Base-by-base conservation (phyloP, 2,888 invertebrate species). In the Sylvicola cinctus region DNA sequence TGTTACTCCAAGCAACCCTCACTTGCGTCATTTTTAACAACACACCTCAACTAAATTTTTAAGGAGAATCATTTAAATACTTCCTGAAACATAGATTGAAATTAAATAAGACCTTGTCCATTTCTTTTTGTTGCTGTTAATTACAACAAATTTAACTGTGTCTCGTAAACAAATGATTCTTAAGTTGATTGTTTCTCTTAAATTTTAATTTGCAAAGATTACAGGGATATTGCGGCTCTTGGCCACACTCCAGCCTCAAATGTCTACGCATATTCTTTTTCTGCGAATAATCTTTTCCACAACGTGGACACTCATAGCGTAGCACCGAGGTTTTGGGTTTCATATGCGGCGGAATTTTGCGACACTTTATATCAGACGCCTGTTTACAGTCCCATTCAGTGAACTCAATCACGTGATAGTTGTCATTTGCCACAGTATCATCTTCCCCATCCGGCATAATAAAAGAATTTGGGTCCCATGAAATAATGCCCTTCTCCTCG, bases 161-260 rank as follows among this genome's bases (percentile, higher is more conserved):
- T 13, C 10, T 28, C 15, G 40, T 35, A 12, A 36, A 28, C 31
- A 44, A 42, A 38, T 44, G 44, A 37, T 39, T 40, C 23, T 35
- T 39, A 17, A 44, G 33, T 34, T 44, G 44, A 40, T 44, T 44
- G 27, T 44, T 43, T 12, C 44, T 35, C 36, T 44, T 44, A 35
- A 40, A 43, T 14, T 39, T 37, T 32, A 41, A 38, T 31, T 37
- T 39, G 61, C 76, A 77, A 55, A 67, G 63, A 14, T 66, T 66
- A 42, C 76, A 77, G 49, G 64, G 64, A 61, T 70, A 75, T 52
- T 70, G 67, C 36, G 74, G 74, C 44, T 71, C 70, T 54, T 72
- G 71, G 25, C 73, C 73, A 53, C 76, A 76, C 56, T 76, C 75
- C 43, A 74, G 34, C 20, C 40, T 37, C 32, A 27, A 41, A 33